These are phyloP conservation scores for Beris chalybata DNA, from an alignment of 2,888 invertebrate genomes.

Conservation along the genomic window DNA sequence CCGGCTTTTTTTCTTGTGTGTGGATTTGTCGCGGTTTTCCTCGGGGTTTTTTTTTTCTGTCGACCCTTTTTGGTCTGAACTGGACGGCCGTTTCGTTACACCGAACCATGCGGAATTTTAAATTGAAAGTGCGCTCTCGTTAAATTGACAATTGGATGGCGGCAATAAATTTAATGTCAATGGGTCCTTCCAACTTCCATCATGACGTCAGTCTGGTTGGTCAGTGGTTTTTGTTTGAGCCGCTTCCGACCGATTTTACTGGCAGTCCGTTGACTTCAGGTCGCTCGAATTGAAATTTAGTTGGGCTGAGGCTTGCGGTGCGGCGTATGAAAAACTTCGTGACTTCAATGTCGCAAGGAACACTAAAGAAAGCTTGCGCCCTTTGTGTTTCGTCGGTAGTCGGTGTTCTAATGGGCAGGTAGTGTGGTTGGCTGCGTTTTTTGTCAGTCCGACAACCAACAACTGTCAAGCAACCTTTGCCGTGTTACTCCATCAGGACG, in stretches of 20 bases:
- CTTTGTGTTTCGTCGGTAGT: conserved; percentile 17
- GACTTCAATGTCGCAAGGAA: conserved; percentile 26
- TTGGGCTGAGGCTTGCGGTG: background rate
- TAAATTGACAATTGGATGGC: conserved; percentile 43
- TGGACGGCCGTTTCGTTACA: background rate
- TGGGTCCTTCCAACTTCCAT: conserved; percentile 34
- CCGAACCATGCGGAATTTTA: conserved; percentile 37
- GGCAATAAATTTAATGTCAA: conserved; percentile 42
- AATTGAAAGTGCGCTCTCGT: conserved; percentile 41
- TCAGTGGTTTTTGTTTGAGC: conserved; percentile 20
- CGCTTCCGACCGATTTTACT: conserved; percentile 19
- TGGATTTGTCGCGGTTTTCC: background rate
- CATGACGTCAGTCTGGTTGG: conserved; percentile 31
- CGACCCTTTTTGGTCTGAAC: background rate
- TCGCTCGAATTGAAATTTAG: background rate
- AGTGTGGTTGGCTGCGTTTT: conserved; percentile 3
- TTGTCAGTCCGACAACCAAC: background rate
- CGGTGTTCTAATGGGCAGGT: background rate
- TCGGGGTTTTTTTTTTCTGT: background rate
- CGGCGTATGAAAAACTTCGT: conserved; percentile 21
- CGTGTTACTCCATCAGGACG: conserved; percentile 10
- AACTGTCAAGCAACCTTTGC: conserved; percentile 12
- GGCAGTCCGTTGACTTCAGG: conserved; percentile 10
- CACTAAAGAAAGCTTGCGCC: conserved; percentile 7
- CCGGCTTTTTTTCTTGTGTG: background rate